Percentiles rank a stretch among this genome's conserved stretches.
phyloP scores from a whole-genome alignment of 2,113 vertebrate species.

The Planiliza haematocheilus region DNA sequence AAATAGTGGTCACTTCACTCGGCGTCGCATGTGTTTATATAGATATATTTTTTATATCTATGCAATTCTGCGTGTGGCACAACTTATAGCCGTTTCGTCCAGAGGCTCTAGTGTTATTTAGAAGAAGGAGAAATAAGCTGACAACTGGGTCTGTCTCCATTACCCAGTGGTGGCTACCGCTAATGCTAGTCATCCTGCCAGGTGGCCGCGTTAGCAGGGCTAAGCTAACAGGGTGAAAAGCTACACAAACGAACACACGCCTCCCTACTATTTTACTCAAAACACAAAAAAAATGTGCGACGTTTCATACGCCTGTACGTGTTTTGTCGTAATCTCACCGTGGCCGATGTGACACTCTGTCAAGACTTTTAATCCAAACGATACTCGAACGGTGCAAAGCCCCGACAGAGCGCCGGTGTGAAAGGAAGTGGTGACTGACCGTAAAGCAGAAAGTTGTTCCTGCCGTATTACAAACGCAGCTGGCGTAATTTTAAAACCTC shows the following conservation, averaged over 20 bases:
- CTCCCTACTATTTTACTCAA: accelerated
- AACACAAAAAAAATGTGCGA: accelerated
- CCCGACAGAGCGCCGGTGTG: constrained; percentile 29
- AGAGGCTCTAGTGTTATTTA: too few species aligned
- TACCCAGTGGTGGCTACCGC: constrained; percentile 9
- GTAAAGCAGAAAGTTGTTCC: constrained; percentile 31
- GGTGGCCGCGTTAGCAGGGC: constrained; percentile 61
- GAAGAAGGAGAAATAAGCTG: too few species aligned
- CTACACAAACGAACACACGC: accelerated
- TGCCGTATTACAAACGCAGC: not conserved
- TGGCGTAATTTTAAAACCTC: not conserved
- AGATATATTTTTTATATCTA: too few species aligned
- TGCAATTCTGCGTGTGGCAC: too few species aligned
- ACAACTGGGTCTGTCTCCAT: not conserved
- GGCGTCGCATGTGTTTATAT: too few species aligned
- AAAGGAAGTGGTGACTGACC: constrained; percentile 69
- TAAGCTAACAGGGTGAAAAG: constrained; percentile 62
- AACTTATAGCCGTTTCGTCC: too few species aligned
- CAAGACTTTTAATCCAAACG: not conserved
- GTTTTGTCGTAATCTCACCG: constrained; percentile 27
- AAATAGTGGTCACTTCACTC: too few species aligned
- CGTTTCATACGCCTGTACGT: accelerated
- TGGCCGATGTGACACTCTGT: not conserved
- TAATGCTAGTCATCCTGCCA: constrained; percentile 50
- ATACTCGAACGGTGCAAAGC: not conserved